Evolutionary conservation across 64 coral and sea anemone genomes (phyloP).

Genomic region (Catalaphyllia jardinei): DNA sequence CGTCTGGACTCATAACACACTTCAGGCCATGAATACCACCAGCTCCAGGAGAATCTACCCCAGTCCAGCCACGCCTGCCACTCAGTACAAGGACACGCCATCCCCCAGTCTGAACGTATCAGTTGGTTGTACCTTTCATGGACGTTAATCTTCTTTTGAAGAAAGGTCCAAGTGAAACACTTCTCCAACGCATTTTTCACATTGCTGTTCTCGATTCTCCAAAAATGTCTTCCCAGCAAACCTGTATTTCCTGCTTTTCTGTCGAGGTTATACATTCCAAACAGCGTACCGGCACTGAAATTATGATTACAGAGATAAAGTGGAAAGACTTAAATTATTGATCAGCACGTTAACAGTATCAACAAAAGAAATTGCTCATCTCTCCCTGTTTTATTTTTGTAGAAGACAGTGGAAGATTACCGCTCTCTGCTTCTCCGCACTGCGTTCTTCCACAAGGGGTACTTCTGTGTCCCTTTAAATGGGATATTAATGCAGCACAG

Average conservation of each 20-base stretch:
- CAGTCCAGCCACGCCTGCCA: constrained; percentile 24
- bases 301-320: not conserved
- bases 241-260: constrained; percentile 13
- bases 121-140: not conserved
- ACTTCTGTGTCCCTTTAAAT: no score
- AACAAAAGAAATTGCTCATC: no score
- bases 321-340: no score
- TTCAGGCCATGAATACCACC: not conserved
- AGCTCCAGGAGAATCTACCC: not conserved
- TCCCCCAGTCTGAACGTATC: not conserved
- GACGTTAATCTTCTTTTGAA: not conserved
- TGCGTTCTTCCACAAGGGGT: no score
- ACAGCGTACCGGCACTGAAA: not conserved
- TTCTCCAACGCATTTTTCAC: not conserved
- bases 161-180: not conserved
- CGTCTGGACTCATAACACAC: not conserved
- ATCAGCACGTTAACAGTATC: no score
- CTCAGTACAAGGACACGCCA: constrained; percentile 25
- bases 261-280: constrained; percentile 4
- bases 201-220: constrained; percentile 36
- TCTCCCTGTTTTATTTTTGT: no score
- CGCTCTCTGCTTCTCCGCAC: no score
- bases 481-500: no score
- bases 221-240: constrained; percentile 13
- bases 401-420: no score